Base-by-base conservation (phyloP, 2,797 vertebrate species). In the Nothura maculosa region DNA sequence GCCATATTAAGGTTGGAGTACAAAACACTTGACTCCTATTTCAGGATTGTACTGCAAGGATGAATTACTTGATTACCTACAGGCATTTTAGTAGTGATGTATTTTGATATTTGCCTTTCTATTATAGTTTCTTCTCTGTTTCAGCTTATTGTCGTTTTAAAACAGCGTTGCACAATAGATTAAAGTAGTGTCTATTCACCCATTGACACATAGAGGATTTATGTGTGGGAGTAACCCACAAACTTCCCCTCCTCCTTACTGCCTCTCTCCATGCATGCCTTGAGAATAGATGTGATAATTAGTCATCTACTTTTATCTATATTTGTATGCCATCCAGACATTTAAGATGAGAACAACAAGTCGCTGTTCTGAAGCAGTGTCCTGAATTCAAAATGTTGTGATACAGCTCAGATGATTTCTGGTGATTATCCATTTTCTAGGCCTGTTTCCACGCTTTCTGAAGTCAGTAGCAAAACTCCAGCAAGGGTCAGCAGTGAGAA, bases 61-160 rank as follows among this genome's bases (percentile, higher is more conserved):
- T 92, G 84, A 97, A 94, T 88, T 93, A 60, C 54, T 92, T 82
- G 64, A 72, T 87, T 94, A 90, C 78, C 76, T 92, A 61, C 8
- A 85, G 45, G 57, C 68, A 89, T 95, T 93, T 96, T 85, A 88
- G 61, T 48, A 67, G 79, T 72, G 64, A 95, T 67, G 42, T 94
- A 96, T 96, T 94, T 95, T 96, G 95, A 95, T 95, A 94, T 90
- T 96, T 95, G 73, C 73, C 73, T 95, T 96, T 96, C 78, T 93
- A 84, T 91, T 90, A 93, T 63, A 92, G 66, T 77, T 94, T 91
- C 45, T 96, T 96, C 92, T 95, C 88, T 91, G 90, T 94, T 96
- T 89, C 86, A 85, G 89, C 76, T 96, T 95, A 93, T 93, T 95
- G 81, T 94, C 92, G 91, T 93, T 95, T 82, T 85, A 89, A 93